Base-by-base conservation (phyloP, 2,888 invertebrate genomes). In the Hirtodrosophila histrioides region DNA sequence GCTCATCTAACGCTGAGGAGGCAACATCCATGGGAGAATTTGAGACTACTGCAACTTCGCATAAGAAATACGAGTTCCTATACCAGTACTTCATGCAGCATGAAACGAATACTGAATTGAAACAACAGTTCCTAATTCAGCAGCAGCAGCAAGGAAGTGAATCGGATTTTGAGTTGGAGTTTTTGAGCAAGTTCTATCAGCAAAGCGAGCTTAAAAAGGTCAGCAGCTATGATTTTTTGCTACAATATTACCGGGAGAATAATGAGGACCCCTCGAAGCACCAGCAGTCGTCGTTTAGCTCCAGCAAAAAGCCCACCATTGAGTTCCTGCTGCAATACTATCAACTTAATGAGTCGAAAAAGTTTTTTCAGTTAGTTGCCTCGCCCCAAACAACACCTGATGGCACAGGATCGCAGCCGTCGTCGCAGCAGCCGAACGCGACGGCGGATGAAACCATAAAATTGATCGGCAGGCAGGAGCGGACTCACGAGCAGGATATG, bases 361-460 rank as follows among this genome's bases (percentile, higher is more conserved):
- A 91, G 90, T 91, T 92, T 91, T 91, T 92, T 91, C 92, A 91
- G 88, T 90, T 91, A 90, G 90, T 90, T 85, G 91, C 91, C 91
- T 91, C 91, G 89, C 90, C 91, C 87, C 88, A 89, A 88, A 75
- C 64, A 88, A 86, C 79, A 83, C 85, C 86, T 91, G 90, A 91
- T 88, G 86, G 86, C 68, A 77, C 78, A 72, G 78, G 81, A 69
- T 79, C 80, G 67, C 69, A 50, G 44, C 75, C 79, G 79, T 75
- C 80, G 68, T 80, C 77, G 78, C 71, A 79, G 46, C 63, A 58
- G 73, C 83, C 76, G 65, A 76, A 53, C 55, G 61, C 67, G 71
- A 74, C 71, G 75, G 55, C 76, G 80, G 75, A 80, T 69, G 54
- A 78, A 61, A 31, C n/a, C 2, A 54, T 35, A 9, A 62, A 63